Conservation (phyloP, 2,888 invertebrate species). For the Himalopsyche tibetana region DNA sequence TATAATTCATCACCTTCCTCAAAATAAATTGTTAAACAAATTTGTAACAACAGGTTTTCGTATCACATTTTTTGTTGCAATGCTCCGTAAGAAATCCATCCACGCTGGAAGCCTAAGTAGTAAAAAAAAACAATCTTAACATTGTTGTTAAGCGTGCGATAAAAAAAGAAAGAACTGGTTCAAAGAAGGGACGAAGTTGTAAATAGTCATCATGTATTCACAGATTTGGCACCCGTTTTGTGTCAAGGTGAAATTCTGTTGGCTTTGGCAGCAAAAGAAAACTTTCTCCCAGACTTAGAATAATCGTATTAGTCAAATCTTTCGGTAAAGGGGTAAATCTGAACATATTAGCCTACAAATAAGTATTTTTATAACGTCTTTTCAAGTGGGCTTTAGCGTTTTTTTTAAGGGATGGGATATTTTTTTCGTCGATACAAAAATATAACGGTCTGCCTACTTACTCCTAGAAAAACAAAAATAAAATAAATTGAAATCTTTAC, state of each 20-base stretch:
- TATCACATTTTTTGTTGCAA: no score
- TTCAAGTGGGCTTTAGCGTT: background rate
- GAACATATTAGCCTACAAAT: constrained; percentile 17
- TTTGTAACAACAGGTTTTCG: no score
- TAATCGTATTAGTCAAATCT: constrained; percentile 29
- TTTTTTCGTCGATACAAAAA: no score
- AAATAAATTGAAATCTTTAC: no score
- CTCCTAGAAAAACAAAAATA: no score
- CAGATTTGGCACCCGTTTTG: background rate
- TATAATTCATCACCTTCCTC: no score
- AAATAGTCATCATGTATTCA: constrained; percentile 10
- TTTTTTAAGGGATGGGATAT: no score
- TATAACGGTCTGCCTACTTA: no score
- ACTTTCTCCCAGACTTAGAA: background rate
- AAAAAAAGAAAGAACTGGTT: background rate
- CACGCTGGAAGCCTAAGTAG: no score
- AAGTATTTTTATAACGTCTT: background rate
- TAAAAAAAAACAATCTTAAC: background rate
- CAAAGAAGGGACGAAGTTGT: background rate
- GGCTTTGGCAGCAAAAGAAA: background rate
- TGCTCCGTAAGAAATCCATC: no score
- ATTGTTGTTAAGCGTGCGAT: background rate
- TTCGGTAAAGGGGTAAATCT: background rate
- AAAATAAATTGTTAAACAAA: no score
- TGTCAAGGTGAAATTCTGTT: background rate